Conservation (phyloP, 2,888 invertebrate species). For the Tipula helvola region DNA sequence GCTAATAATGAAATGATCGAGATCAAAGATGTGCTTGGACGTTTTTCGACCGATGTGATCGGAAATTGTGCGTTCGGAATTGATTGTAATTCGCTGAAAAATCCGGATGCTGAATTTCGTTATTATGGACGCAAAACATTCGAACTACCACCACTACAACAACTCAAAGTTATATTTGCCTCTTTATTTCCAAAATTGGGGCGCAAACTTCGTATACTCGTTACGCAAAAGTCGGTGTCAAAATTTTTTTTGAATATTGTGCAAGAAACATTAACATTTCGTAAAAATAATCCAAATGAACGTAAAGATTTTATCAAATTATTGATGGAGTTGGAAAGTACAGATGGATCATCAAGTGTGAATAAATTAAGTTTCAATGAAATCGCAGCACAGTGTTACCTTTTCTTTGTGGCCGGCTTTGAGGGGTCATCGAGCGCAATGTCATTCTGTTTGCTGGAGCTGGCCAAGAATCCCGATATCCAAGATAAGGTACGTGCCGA, state of each 20-base stretch:
- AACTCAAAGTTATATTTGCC: background rate
- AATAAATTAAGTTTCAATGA: constrained; percentile 11
- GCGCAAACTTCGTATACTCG: constrained; percentile 18
- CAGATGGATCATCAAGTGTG: constrained; percentile 20
- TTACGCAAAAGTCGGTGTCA: constrained; percentile 22
- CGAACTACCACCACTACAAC: background rate
- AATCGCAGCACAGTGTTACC: constrained; percentile 19
- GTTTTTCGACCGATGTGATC: constrained; percentile 35
- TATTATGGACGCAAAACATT: constrained; percentile 14
- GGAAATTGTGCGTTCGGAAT: constrained; percentile 32
- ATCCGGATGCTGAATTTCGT: constrained; percentile 25
- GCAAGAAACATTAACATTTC: constrained; percentile 28
- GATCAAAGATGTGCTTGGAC: constrained; percentile 27
- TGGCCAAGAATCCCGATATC: constrained; percentile 19
- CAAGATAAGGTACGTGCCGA: background rate
- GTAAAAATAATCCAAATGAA: constrained; percentile 28
- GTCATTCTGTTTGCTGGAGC: constrained; percentile 22
- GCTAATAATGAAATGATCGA: constrained; percentile 22
- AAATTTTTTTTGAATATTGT: constrained; percentile 11
- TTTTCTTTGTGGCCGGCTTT: too few relatives aligned
- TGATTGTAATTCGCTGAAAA: constrained; percentile 26
- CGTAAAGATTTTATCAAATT: constrained; percentile 40
- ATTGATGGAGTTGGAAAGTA: constrained; percentile 33
- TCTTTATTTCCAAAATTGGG: background rate
- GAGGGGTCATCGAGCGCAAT: constrained; percentile 26